Evolutionary conservation across 2,888 invertebrate species (phyloP).

Genomic region (Sminthurinus aureus): DNA sequence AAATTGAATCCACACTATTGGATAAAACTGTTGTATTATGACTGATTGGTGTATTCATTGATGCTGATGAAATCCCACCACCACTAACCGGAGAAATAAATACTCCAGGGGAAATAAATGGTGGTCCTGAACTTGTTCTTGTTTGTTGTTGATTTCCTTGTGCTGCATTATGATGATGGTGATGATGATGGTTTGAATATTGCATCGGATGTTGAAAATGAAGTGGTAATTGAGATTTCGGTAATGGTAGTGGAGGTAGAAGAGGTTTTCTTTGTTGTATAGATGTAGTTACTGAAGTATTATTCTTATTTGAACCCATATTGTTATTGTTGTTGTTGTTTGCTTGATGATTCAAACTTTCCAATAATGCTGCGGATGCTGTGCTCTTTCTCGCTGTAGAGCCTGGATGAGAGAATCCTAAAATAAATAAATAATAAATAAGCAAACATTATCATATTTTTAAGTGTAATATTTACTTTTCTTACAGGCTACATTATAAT

Average conservation of each 20-base stretch:
- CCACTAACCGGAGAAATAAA: neutral
- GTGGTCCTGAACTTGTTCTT: constrained; percentile 58
- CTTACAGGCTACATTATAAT: too few relatives aligned
- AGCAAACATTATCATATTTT: neutral
- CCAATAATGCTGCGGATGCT: constrained; percentile 78
- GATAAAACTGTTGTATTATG: constrained; percentile 43
- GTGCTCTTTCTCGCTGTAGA: constrained; percentile 78
- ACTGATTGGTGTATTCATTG: neutral
- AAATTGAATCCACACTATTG: constrained; percentile 57
- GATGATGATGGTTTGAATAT: constrained; percentile 25
- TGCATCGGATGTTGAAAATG: constrained; percentile 44
- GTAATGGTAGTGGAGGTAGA: constrained; percentile 56
- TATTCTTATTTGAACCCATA: constrained; percentile 2
- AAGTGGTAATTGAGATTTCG: constrained; percentile 28
- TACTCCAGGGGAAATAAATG: constrained; percentile 54
- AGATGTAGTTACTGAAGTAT: neutral
- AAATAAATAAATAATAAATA: neutral
- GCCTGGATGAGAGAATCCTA: constrained; percentile 77
- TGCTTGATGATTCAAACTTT: constrained; percentile 52
- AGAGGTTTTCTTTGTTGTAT: constrained; percentile 31
- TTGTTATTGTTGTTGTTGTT: constrained; percentile 9
- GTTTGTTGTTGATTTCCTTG: constrained; percentile 36
- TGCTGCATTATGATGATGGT: constrained; percentile 16
- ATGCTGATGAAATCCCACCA: neutral
- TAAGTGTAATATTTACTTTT: too few relatives aligned